phyloP scores from a whole-genome alignment of 2,113 vertebrate species.

The Galeopterus variegatus region DNA sequence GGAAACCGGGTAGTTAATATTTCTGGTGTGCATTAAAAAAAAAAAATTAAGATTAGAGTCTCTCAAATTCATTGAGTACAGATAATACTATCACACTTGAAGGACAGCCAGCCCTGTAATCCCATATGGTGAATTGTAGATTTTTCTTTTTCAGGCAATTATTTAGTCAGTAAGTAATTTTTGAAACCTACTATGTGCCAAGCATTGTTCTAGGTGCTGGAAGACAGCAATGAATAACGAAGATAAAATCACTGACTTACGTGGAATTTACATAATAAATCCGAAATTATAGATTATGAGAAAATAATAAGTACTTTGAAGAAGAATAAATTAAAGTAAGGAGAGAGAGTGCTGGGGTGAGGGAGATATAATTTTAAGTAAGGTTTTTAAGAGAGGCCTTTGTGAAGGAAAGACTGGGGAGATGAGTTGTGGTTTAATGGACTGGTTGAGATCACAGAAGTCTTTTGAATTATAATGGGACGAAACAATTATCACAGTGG shows the following conservation, averaged over 20 bases:
- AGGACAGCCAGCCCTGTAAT: neutral
- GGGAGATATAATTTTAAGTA: neutral
- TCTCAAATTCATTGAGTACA: neutral
- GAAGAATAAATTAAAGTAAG: neutral
- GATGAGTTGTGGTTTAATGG: neutral
- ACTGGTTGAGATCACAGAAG: neutral
- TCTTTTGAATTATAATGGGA: constrained; percentile 20
- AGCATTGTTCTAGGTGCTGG: neutral
- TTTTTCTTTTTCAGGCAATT: neutral
- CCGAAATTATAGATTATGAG: neutral
- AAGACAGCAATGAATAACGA: neutral
- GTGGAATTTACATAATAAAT: neutral
- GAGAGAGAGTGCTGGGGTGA: neutral
- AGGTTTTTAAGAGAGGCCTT: neutral
- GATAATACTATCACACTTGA: neutral
- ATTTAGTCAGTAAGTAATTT: neutral
- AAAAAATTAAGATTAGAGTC: neutral
- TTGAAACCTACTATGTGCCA: neutral
- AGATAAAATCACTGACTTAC: neutral
- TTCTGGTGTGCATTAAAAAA: neutral
- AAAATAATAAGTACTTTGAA: neutral
- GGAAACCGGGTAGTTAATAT: neutral
- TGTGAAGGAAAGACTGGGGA: neutral
- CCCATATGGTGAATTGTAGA: neutral
- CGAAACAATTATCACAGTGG: neutral